phyloP scores from a whole-genome alignment of 2,888 invertebrate species.

The Lepidocyrtoides sp. region DNA sequence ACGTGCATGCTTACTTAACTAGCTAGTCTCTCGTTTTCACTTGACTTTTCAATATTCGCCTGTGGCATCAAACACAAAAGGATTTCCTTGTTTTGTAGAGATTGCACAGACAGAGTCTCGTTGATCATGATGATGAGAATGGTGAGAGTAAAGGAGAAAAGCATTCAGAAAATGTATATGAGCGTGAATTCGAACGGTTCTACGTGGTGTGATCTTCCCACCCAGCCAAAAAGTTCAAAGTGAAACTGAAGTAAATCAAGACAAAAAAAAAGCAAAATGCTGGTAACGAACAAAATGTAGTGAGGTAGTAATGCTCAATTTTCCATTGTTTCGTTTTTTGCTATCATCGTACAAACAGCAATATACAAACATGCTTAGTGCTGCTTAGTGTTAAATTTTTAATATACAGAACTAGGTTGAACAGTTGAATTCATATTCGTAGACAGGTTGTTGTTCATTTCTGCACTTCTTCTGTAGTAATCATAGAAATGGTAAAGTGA shows the following conservation, averaged over 20 bases:
- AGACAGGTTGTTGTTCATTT: too few species aligned
- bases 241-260: constrained; percentile 48
- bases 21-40: constrained; percentile 11
- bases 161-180: background rate
- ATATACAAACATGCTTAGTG: too few species aligned
- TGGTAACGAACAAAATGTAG: too few species aligned
- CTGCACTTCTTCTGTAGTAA: background rate
- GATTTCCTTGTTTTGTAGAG: constrained; percentile 64
- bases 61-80: constrained; percentile 65
- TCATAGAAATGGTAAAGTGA: background rate
- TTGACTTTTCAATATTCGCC: constrained; percentile 74
- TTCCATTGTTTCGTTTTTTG: constrained; percentile 10
- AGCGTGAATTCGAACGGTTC: background rate
- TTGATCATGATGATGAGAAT: background rate
- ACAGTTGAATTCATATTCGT: too few species aligned
- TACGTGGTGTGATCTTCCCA: constrained; percentile 11
- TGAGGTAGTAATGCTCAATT: too few species aligned
- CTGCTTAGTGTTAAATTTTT: too few species aligned
- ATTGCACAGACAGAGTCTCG: constrained; percentile 43
- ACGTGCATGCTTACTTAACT: background rate
- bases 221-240: constrained; percentile 4
- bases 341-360: background rate
- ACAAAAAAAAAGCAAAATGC: constrained; percentile 47
- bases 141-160: background rate
- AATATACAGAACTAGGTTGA: too few species aligned